Conservation (phyloP, 1,140 invertebrate genomes). For the Aphidius gifuensis region DNA sequence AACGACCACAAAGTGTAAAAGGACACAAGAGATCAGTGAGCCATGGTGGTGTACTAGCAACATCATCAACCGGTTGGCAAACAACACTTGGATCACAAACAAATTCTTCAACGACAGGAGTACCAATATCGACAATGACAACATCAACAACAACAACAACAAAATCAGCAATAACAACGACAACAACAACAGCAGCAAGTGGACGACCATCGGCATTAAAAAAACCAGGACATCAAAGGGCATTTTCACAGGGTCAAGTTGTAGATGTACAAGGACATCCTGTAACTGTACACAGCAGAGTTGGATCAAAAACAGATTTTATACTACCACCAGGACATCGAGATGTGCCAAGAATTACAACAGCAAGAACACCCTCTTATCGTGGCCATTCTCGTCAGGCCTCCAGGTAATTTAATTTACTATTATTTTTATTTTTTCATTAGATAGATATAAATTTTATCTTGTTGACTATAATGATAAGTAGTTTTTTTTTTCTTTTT, state of each 20-base stretch:
- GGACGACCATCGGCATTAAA: conserved; percentile 66
- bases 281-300: conserved; percentile 68
- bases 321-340: conserved; percentile 76
- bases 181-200: conserved; percentile 43
- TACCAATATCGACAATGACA: not conserved
- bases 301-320: conserved; percentile 83
- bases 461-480: not conserved
- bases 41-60: conserved; percentile 67
- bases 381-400: conserved; percentile 61
- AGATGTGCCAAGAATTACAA: conserved; percentile 55
- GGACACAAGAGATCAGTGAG: conserved; percentile 74
- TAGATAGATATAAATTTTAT: not conserved
- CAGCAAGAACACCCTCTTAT: conserved; percentile 47
- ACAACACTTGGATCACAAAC: conserved; percentile 13
- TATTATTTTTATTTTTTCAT: not conserved
- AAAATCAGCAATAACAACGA: conserved; percentile 26
- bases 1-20: conserved; percentile 37
- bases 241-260: conserved; percentile 83
- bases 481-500: conserved; percentile 1
- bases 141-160: not conserved
- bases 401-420: conserved; percentile 42
- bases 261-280: conserved; percentile 56
- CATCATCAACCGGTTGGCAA: conserved; percentile 47
- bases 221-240: conserved; percentile 74
- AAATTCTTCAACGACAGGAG: conserved; percentile 1